Evolutionary conservation across 2,797 vertebrate species (phyloP).

Genomic region (Lophotriccus pileatus): DNA sequence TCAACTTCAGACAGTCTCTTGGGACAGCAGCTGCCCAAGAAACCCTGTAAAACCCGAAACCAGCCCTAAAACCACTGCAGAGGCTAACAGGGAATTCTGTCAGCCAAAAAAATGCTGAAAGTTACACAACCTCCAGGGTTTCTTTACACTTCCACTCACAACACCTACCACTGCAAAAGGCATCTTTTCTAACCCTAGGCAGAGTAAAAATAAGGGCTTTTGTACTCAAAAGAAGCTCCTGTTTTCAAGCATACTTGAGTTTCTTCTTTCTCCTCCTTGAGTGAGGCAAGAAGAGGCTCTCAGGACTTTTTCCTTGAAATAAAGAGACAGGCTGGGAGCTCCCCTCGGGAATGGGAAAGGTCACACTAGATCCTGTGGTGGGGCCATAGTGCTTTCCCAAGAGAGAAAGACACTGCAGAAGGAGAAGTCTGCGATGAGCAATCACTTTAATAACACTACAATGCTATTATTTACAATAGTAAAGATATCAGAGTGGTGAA

Average conservation of each 20-base stretch:
- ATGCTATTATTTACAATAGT: background rate
- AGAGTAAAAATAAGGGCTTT: background rate
- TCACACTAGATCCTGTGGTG: rapidly evolving
- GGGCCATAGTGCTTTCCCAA: background rate
- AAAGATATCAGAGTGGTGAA: background rate
- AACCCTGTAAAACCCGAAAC: background rate
- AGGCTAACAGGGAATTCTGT: background rate
- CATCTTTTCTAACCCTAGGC: background rate
- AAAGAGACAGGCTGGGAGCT: background rate
- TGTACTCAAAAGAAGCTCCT: background rate
- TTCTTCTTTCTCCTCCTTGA: background rate
- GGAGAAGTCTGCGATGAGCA: rapidly evolving
- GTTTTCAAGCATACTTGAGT: background rate
- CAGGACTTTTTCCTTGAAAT: background rate
- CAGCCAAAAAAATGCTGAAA: background rate
- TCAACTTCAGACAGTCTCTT: background rate
- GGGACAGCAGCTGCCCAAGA: background rate
- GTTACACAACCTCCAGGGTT: background rate
- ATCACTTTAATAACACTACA: background rate
- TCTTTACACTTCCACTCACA: background rate
- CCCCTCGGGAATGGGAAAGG: background rate
- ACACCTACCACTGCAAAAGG: rapidly evolving
- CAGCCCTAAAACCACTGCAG: background rate
- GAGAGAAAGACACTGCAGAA: background rate
- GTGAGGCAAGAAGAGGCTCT: background rate